A percentile compares a stretch with the other conserved stretches of the same genome.
phyloP scores from a whole-genome alignment of 2,113 vertebrate genomes.

The Alosa alosa region DNA sequence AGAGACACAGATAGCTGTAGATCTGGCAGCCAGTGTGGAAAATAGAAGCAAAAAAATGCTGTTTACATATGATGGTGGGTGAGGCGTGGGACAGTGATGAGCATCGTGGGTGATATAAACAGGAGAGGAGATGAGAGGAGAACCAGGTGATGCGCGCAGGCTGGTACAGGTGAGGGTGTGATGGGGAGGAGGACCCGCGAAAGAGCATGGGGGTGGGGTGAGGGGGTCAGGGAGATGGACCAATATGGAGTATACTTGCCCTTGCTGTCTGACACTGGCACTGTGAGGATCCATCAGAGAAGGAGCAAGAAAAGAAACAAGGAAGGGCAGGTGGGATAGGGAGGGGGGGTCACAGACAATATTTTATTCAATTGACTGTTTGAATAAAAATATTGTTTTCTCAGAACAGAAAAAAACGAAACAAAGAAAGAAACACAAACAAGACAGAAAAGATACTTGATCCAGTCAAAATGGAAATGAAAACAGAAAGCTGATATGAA shows the following conservation, averaged over 20 bases:
- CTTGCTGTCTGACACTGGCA: constrained; percentile 86
- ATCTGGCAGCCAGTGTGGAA: too few relatives aligned
- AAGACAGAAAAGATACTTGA: not conserved
- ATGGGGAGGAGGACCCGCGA: constrained; percentile 65
- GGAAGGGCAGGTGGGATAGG: constrained; percentile 68
- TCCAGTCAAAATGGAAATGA: constrained; percentile 31
- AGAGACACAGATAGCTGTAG: constrained; percentile 28
- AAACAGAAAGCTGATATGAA: constrained; percentile 35
- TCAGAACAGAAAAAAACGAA: constrained; percentile 57
- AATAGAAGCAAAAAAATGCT: too few relatives aligned
- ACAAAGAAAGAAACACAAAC: not conserved
- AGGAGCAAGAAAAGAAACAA: constrained; percentile 99
- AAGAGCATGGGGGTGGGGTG: constrained; percentile 66
- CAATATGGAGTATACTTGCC: constrained; percentile 99
- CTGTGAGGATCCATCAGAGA: constrained; percentile 99
- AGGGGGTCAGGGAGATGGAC: constrained; percentile 81
- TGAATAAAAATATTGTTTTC: constrained; percentile 99
- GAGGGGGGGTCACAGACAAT: constrained; percentile 96
- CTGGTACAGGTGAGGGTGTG: constrained; percentile 76
- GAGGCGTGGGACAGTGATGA: too few relatives aligned
- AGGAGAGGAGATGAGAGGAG: constrained; percentile 63
- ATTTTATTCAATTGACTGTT: constrained; percentile 99
- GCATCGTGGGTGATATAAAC: too few relatives aligned
- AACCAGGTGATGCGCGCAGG: constrained; percentile 73
- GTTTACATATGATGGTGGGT: too few relatives aligned